Conservation (phyloP, 2,797 vertebrate genomes). For the Rhynchonycteris naso region DNA sequence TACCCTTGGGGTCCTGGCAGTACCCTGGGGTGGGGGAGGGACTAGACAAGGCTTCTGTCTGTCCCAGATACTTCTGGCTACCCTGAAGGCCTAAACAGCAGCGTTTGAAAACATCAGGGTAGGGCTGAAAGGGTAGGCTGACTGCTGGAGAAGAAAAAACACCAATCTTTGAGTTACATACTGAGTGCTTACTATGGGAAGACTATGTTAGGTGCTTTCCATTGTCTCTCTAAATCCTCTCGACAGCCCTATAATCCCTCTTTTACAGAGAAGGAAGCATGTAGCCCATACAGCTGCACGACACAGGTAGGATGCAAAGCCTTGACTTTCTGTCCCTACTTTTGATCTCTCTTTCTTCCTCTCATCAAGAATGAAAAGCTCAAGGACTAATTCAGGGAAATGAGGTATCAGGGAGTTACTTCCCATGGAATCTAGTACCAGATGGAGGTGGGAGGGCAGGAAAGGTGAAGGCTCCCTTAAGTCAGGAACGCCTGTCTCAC, state of each 20-base stretch:
- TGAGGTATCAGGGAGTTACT: neutral
- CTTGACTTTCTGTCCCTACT: constrained; percentile 32
- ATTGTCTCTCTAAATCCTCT: neutral
- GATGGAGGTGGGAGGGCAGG: neutral
- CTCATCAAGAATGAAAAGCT: constrained; percentile 27
- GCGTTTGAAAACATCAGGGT: constrained; percentile 32
- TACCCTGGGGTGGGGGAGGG: constrained; percentile 61
- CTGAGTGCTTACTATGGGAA: neutral
- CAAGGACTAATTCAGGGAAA: neutral
- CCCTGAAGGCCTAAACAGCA: constrained; percentile 59
- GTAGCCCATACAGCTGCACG: neutral
- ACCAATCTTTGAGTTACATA: neutral
- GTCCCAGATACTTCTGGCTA: constrained; percentile 67
- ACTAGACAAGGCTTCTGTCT: constrained; percentile 75
- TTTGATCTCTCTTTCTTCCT: neutral
- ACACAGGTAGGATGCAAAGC: neutral
- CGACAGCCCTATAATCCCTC: neutral
- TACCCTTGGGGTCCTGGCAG: constrained; percentile 66
- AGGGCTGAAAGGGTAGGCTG: constrained; percentile 7
- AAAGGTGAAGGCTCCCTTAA: neutral
- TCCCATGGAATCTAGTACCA: neutral
- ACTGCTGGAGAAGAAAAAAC: neutral
- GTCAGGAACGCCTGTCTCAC: neutral
- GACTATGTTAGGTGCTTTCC: constrained; percentile 1
- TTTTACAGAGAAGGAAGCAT: neutral